A percentile compares a stretch with the other conserved stretches of the same genome.
These are phyloP conservation scores for Trichonephila clavata DNA, from an alignment of 1,140 invertebrate genomes.

Conservation along the genomic window DNA sequence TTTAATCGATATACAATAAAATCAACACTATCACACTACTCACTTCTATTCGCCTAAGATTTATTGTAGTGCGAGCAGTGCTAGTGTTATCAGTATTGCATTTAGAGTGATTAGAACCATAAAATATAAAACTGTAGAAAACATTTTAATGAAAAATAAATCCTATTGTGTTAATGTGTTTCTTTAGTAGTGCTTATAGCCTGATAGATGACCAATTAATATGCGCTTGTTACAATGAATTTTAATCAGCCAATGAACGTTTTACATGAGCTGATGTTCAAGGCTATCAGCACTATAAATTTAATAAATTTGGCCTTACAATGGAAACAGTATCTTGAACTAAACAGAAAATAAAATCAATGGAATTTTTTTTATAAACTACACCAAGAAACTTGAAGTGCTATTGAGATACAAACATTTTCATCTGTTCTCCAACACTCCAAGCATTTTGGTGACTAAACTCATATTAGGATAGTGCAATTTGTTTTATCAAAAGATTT, in stretches of 20 bases:
- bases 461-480: conserved; percentile 57
- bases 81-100: conserved; percentile 76
- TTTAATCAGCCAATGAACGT: conserved; percentile 60
- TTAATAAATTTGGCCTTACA: conserved; percentile 45
- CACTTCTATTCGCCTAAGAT: conserved; percentile 76
- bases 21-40: conserved; percentile 76
- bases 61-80: conserved; percentile 76
- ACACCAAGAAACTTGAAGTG: conserved; percentile 64
- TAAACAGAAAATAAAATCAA: conserved; percentile 46
- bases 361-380: conserved; percentile 45
- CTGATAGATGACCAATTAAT: conserved; percentile 43
- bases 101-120: conserved; percentile 72
- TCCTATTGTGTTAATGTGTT: conserved; percentile 61
- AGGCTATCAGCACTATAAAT: conserved; percentile 73
- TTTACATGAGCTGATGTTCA: conserved; percentile 69
- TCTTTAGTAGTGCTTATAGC: conserved; percentile 72
- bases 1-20: conserved; percentile 76
- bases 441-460: conserved; percentile 64
- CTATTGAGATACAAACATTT: conserved; percentile 39
- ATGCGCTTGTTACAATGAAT: conserved; percentile 34
- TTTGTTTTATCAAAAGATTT: conserved; percentile 70
- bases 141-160: conserved; percentile 65
- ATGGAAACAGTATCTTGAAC: conserved; percentile 20
- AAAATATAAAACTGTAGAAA: conserved; percentile 62
- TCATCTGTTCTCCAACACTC: conserved; percentile 46